Evolutionary conservation across 2,797 vertebrate genomes (phyloP), one percentile per base, ranked within the genome.

Genomic region (Malurus splendens): DNA sequence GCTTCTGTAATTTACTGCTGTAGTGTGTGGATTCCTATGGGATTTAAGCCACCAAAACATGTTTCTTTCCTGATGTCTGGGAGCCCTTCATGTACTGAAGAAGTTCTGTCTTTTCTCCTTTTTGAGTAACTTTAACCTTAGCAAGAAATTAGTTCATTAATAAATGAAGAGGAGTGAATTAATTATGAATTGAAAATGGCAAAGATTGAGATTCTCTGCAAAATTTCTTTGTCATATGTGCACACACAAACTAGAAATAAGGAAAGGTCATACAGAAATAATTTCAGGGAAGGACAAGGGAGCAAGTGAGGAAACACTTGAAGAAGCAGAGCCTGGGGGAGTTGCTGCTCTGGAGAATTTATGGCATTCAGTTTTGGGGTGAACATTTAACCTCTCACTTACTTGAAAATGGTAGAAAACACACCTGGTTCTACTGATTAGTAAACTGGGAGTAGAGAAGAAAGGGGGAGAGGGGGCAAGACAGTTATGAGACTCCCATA

Each of bases 71-170:
- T 74, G 51, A 47, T 1, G 2, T 55, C 23, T 62, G 19, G 30
- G 48, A 73, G 44, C 25, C 22, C 19, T 77, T 71, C 18, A 32
- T 8, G 14, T 10, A 18, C 38, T 81, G 56, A n/a, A 70, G 72
- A 71, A 61, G 42, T 86, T 90, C 65, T 81, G 14, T 12, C 39
- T 79, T 74, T 65, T 65, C 76, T 61, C 38, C 3, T 76, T 87
- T 88, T 80, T 71, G 62, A 42, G 32, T 60, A 91, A 47, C 30
- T 67, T 75, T 44, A 85, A 83, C 56, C 57, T 82, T 68, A 90
- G 61, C 8, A 67, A 90, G 75, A 93, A 89, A 95, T 86, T 73
- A 90, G 62, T 81, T 87, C 75, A 90, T 95, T 82, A 95, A 93
- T 90, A 94, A 94, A 70, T 90, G 68, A 92, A 74, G 33, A 82